Percentiles rank a stretch among this genome's conserved stretches.
phyloP scores from a whole-genome alignment of 1,140 invertebrate species.

The Zophobas atratus region DNA sequence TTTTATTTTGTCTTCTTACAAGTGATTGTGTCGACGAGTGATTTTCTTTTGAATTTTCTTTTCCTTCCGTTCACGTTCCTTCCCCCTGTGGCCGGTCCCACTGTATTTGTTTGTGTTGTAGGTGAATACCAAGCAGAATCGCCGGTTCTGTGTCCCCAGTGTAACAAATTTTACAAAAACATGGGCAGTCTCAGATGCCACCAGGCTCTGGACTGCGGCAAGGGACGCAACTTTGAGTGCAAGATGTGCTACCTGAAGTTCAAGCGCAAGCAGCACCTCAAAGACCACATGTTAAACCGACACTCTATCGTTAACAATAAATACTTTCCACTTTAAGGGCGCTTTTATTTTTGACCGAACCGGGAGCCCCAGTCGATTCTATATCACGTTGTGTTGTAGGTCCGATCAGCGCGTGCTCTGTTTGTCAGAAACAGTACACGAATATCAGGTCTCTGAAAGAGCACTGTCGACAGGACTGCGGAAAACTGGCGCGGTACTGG shows the following conservation, averaged over 20 bases:
- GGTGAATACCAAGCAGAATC: neutral
- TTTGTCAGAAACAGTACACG: too few relatives aligned
- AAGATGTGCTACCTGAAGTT: conserved; percentile 20
- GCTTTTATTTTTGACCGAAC: too few relatives aligned
- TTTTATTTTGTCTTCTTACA: neutral
- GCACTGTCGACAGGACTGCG: too few relatives aligned
- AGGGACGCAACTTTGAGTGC: conserved; percentile 42
- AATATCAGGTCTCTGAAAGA: too few relatives aligned
- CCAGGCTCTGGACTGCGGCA: conserved; percentile 35
- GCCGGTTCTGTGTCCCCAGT: conserved; percentile 26
- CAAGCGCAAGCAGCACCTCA: conserved; percentile 42
- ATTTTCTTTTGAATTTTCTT: conserved; percentile 9
- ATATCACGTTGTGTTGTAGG: too few relatives aligned
- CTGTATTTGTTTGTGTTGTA: conserved; percentile 13
- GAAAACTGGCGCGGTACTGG: too few relatives aligned
- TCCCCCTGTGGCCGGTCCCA: neutral
- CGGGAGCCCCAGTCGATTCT: too few relatives aligned
- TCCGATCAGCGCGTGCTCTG: too few relatives aligned
- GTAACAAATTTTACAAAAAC: conserved; percentile 42
- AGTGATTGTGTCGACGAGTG: neutral
- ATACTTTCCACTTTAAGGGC: too few relatives aligned
- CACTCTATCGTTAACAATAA: neutral
- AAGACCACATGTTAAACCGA: conserved; percentile 29
- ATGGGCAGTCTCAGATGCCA: conserved; percentile 27
- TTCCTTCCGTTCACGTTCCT: neutral